Conservation (phyloP, 2,888 invertebrate species). For the Eristalis arbustorum region DNA sequence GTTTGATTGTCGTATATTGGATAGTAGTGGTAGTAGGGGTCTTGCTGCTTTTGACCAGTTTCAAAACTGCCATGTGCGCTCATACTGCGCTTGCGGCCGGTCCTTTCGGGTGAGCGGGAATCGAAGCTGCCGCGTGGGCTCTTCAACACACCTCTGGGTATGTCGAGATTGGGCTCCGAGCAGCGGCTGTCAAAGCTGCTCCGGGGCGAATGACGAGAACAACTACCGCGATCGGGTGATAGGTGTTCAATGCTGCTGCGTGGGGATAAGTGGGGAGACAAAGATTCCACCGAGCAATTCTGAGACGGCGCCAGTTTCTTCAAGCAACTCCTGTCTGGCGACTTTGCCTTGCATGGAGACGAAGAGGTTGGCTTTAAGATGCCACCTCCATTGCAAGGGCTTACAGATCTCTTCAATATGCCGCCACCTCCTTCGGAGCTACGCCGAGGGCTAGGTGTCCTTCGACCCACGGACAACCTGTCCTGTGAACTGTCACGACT, state of each 20-base stretch:
- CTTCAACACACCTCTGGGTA: conserved; percentile 73
- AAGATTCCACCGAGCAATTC: conserved; percentile 77
- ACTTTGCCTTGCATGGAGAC: conserved; percentile 79
- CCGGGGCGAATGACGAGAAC: conserved; percentile 78
- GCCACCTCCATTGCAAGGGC: conserved; percentile 74
- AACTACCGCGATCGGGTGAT: conserved; percentile 78
- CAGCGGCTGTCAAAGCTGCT: conserved; percentile 79
- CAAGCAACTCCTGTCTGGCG: conserved; percentile 79
- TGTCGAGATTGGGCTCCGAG: conserved; percentile 78
- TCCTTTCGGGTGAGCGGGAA: conserved; percentile 75
- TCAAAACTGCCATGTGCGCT: conserved; percentile 80
- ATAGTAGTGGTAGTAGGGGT: conserved; percentile 79
- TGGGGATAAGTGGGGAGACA: conserved; percentile 79
- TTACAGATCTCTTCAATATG: conserved; percentile 77
- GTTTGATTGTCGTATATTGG: conserved; percentile 79
- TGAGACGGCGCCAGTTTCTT: conserved; percentile 78
- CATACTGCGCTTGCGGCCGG: conserved; percentile 77
- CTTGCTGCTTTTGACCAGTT: conserved; percentile 72
- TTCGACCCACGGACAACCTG: conserved; percentile 75
- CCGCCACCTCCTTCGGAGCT: conserved; percentile 79
- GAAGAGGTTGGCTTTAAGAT: conserved; percentile 77
- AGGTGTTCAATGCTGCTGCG: conserved; percentile 78
- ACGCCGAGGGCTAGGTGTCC: conserved; percentile 79
- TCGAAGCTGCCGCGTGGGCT: conserved; percentile 77
- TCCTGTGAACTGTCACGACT: conserved; percentile 79